These are phyloP conservation scores for Perca flavescens DNA, from an alignment of 2,113 vertebrate species.

Conservation along the genomic window DNA sequence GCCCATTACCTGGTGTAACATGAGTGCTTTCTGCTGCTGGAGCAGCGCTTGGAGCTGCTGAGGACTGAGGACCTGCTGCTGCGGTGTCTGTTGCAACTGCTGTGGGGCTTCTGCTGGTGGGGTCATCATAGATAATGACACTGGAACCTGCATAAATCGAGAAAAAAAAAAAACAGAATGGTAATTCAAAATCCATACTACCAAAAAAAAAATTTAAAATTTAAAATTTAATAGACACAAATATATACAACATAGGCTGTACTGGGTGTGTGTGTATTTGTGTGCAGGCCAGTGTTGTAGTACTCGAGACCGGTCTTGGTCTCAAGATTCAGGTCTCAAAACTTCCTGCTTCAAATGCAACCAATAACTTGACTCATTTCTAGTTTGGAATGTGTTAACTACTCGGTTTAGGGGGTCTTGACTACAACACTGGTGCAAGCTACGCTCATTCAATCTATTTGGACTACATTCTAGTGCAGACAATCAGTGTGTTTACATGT, in stretches of 20 bases:
- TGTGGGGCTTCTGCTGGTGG: slow-evolving; percentile 83
- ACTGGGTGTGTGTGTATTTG: background rate
- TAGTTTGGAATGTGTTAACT: too few relatives aligned
- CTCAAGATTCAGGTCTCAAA: too few relatives aligned
- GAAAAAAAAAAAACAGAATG: background rate
- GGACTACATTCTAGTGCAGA: background rate
- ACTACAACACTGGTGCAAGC: too few relatives aligned
- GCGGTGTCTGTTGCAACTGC: slow-evolving; percentile 76
- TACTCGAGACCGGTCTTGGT: too few relatives aligned
- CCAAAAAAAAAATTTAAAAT: background rate
- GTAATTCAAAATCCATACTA: background rate
- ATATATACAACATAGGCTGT: background rate
- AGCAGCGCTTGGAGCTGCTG: slow-evolving; percentile 84
- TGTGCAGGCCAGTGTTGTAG: background rate
- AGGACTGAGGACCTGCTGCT: slow-evolving; percentile 83
- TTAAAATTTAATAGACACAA: background rate
- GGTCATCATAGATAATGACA: slow-evolving; percentile 81
- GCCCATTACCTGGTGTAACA: slow-evolving; percentile 84
- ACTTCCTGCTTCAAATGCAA: too few relatives aligned
- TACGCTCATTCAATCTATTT: background rate
- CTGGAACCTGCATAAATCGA: slow-evolving; percentile 68
- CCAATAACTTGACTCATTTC: too few relatives aligned
- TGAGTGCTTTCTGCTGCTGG: slow-evolving; percentile 86
- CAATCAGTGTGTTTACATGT: slow-evolving; percentile 20
- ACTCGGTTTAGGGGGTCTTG: too few relatives aligned